Conservation (phyloP, 2,113 vertebrate genomes). For the Spermophilus dauricus region DNA sequence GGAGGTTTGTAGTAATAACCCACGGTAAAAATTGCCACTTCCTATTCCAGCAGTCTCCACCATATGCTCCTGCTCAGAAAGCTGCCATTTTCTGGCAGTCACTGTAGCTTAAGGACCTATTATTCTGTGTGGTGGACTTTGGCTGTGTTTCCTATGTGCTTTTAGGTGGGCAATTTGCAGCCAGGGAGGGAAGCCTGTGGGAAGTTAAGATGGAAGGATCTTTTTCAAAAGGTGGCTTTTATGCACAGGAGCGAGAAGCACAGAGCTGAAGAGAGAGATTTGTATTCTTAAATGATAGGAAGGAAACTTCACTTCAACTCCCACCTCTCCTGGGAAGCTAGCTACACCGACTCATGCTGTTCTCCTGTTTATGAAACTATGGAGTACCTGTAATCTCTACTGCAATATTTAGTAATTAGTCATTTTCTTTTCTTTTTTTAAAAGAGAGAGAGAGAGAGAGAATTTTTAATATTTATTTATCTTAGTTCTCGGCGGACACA, state of each 20-base stretch:
- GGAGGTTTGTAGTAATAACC: constrained; percentile 73
- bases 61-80: constrained; percentile 25
- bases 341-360: neutral
- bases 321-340: neutral
- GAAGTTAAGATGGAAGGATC: neutral
- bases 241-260: neutral
- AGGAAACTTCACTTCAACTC: neutral
- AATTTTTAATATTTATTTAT: too few relatives aligned
- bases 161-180: constrained; percentile 43
- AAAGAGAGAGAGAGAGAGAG: too few relatives aligned
- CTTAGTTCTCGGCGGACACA: too few relatives aligned
- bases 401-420: neutral
- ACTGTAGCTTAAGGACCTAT: neutral
- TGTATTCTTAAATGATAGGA: neutral
- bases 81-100: constrained; percentile 19
- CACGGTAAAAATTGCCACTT: constrained; percentile 33
- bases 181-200: neutral
- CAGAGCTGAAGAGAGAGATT: neutral
- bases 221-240: constrained; percentile 1
- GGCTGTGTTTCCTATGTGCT: neutral
- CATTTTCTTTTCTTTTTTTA: too few relatives aligned
- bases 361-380: neutral
- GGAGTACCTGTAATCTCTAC: neutral
- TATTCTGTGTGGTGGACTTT: constrained; percentile 29
- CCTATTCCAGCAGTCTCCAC: constrained; percentile 56